Evolutionary conservation across 1,140 invertebrate species (phyloP), one percentile per base, ranked within the genome.

Genomic region (Brachionus calyciflorus): DNA sequence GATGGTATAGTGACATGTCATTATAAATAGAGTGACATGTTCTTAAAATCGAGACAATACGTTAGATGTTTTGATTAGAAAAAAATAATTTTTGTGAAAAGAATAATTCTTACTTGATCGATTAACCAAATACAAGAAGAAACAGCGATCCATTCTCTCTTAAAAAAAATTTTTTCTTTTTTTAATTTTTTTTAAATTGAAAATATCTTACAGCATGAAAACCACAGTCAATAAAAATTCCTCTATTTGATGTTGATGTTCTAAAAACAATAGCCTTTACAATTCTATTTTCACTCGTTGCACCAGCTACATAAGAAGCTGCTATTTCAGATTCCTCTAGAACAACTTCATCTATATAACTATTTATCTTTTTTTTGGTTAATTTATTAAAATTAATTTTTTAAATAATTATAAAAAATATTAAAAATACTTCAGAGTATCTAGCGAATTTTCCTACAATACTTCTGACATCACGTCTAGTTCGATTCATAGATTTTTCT

Each of bases 71-170:
- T n/a, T n/a, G 75, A 81, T 75, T n/a, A 19, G 30, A 46, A 82
- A 84, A 65, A 85, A 80, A 68, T 80, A 82, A 17, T 83, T 44
- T 40, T 19, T 5, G n/a, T 65, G 4, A 33, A 63, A 44, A 57
- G 3, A 70, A 48, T 40, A 14, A 9, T 9, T 1, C 3, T n/a
- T 24, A 76, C 73, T 63, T 63, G 12, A 51, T 77, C 76, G 41
- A 77, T 63, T 19, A 77, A 28, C 40, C 44, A 63, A 48, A 77
- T 53, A 30, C 55, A 60, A 24, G 55, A 79, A 24, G 83, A 80
- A 41, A 82, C 81, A n/a, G 82, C 81, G 17, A 85, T 81, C 83
- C 83, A 84, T 78, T 84, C 83, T 17, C 84, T 48, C 69, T 73
- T 30, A 30, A 40, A 49, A 65, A 55, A 55, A 14, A 26, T 26